These are phyloP conservation scores for Calliphora vicina DNA, from an alignment of 1,140 invertebrate species.

Conservation along the genomic window DNA sequence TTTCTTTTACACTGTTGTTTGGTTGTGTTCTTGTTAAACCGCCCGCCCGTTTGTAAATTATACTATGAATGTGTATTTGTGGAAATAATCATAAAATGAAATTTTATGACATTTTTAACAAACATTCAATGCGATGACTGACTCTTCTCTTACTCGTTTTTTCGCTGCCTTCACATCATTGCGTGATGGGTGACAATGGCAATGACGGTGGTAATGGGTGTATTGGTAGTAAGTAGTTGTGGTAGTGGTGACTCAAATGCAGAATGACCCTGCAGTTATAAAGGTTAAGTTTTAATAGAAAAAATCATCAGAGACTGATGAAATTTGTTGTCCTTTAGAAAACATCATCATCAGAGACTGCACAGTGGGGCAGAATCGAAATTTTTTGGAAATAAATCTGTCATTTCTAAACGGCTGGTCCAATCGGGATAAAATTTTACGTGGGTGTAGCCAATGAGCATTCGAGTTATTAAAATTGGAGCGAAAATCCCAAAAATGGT, in stretches of 20 bases:
- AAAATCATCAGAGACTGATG: no score
- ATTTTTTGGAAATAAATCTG: no score
- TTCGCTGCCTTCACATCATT: neutral
- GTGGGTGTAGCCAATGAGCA: no score
- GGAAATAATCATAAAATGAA: conserved; percentile 6
- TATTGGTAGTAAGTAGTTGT: neutral
- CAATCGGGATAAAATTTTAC: no score
- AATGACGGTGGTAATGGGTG: neutral
- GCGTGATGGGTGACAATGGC: neutral
- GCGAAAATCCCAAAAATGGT: no score
- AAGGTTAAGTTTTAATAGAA: no score
- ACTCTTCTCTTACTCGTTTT: neutral
- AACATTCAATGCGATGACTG: neutral
- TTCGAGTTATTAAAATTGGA: no score
- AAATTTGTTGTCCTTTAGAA: no score
- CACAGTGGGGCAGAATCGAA: no score
- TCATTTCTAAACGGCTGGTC: no score
- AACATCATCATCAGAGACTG: no score
- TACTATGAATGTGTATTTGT: neutral
- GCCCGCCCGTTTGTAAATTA: neutral
- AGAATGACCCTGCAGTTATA: neutral
- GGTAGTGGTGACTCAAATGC: neutral
- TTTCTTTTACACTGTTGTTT: neutral
- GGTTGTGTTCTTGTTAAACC: neutral
- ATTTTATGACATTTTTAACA: neutral